phyloP scores from a whole-genome alignment of 2,888 invertebrate species.

The Caenorhabditis drosophilae region DNA sequence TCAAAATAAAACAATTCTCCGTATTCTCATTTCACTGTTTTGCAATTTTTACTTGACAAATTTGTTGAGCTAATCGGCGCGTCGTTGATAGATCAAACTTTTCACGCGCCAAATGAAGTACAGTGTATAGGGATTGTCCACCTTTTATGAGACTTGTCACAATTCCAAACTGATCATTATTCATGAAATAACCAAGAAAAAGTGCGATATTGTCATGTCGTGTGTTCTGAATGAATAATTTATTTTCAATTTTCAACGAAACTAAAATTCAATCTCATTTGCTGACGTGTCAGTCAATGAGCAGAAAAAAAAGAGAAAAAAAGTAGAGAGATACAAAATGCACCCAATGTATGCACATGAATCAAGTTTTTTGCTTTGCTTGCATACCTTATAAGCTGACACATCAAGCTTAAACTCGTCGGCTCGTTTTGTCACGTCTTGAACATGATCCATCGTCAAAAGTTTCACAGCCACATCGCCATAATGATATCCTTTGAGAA shows the following conservation, averaged over 20 bases:
- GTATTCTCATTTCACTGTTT: background rate
- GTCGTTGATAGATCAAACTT: constrained; percentile 85
- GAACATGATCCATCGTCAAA: constrained; percentile 85
- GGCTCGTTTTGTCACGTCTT: constrained; percentile 78
- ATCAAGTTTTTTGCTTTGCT: background rate
- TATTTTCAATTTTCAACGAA: background rate
- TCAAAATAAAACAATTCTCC: background rate
- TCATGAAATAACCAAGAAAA: constrained; percentile 97
- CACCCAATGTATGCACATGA: too few species aligned
- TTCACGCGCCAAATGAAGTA: constrained; percentile 31
- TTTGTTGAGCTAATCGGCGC: constrained; percentile 91
- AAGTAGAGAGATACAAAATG: too few species aligned
- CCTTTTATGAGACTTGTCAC: constrained; percentile 92
- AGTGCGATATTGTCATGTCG: constrained; percentile 96
- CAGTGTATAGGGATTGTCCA: constrained; percentile 33
- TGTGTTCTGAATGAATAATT: constrained; percentile 80
- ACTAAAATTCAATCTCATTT: background rate
- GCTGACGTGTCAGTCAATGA: too few species aligned
- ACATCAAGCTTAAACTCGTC: constrained; percentile 95
- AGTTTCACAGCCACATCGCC: constrained; percentile 92
- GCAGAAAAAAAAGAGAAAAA: too few species aligned
- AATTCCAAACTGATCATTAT: constrained; percentile 92
- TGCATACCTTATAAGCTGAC: constrained; percentile 80
- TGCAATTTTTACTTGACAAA: constrained; percentile 73
- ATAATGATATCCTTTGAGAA: constrained; percentile 69